A percentile compares a stretch with the other conserved stretches of the same genome.
phyloP scores from a whole-genome alignment of 2,113 vertebrate species.

The Chiloscyllium plagiosum region DNA sequence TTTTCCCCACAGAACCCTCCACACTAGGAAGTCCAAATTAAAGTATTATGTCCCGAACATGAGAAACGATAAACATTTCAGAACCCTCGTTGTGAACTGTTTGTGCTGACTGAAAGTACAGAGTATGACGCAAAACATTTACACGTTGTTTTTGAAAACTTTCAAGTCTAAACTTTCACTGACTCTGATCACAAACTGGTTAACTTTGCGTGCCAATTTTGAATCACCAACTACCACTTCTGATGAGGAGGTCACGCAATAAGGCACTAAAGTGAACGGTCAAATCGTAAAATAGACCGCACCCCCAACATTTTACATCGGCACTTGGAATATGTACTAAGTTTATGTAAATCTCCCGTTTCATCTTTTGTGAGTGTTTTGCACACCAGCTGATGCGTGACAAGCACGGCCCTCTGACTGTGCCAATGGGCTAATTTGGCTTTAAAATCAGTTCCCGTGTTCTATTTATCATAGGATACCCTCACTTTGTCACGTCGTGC shows the following conservation, averaged over 20 bases:
- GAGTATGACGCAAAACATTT: not conserved
- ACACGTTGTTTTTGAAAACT: not conserved
- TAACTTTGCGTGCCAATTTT: not conserved
- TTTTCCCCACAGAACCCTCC: not conserved
- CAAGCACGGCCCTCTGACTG: not conserved
- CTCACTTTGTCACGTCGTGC: not conserved
- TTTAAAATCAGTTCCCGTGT: not conserved
- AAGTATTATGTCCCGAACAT: not conserved
- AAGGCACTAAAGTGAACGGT: not conserved
- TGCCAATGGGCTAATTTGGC: not conserved
- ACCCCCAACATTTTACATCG: not conserved
- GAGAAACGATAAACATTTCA: not conserved
- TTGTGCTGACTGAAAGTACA: not conserved
- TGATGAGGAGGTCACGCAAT: not conserved
- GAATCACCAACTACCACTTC: not conserved
- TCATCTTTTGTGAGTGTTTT: not conserved
- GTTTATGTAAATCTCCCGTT: not conserved
- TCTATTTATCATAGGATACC: not conserved
- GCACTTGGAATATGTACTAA: not conserved
- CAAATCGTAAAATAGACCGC: not conserved
- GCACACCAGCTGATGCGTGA: not conserved
- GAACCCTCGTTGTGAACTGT: not conserved
- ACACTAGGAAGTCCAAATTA: not conserved
- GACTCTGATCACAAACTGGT: not conserved
- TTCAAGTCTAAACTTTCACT: not conserved